phyloP scores from a whole-genome alignment of 1,140 invertebrate species.

The Aethina tumida region DNA sequence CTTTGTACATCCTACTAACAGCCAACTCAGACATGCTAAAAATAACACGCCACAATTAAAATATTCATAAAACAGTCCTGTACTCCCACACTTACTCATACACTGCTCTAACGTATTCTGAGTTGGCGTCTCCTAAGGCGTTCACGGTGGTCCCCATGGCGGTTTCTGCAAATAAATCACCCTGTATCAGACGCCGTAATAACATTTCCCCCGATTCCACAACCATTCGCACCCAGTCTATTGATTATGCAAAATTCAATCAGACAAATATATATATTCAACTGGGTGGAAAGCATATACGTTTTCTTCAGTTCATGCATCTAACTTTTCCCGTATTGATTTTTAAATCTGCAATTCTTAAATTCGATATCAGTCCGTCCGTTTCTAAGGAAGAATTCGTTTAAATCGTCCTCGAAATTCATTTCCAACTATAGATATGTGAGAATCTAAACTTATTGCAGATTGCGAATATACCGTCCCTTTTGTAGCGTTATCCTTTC shows the following conservation, averaged over 20 bases:
- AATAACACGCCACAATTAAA: constrained; percentile 10
- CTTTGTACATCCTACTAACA: constrained; percentile 47
- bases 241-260: not conserved
- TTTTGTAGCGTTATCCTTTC: too few species aligned
- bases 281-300: too few species aligned
- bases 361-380: too few species aligned
- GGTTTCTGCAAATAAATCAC: constrained; percentile 47
- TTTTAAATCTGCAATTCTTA: too few species aligned
- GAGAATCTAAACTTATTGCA: too few species aligned
- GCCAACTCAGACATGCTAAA: constrained; percentile 45
- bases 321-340: too few species aligned
- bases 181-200: not conserved
- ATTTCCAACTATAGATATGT: too few species aligned
- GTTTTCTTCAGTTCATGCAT: too few species aligned
- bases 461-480: too few species aligned
- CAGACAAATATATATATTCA: too few species aligned
- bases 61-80: not conserved
- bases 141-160: constrained; percentile 71
- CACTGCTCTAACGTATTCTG: constrained; percentile 67
- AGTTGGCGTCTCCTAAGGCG: constrained; percentile 56
- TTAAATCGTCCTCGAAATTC: too few species aligned
- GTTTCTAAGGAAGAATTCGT: too few species aligned
- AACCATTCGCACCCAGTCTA: not conserved
- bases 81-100: constrained; percentile 43
- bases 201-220: not conserved